These are phyloP conservation scores for Dendronephthya gigantea DNA, from an alignment of 64 coral and sea anemone species.

Conservation along the genomic window DNA sequence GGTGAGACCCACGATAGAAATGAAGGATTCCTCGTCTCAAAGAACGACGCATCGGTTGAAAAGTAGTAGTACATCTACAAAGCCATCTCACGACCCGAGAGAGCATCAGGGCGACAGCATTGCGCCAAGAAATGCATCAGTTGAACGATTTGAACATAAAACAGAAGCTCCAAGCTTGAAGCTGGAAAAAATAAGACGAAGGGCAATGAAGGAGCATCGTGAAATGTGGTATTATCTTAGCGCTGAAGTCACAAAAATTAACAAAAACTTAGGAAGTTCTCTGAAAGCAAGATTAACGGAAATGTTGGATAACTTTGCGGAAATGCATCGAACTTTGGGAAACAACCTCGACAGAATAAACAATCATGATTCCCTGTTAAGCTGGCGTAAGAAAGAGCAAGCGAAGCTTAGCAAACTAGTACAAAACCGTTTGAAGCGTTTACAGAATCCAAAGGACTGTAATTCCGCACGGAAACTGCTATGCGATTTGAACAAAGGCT, in stretches of 20 bases:
- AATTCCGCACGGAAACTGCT: constrained; percentile 62
- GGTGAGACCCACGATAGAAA: neutral
- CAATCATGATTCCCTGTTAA: constrained; percentile 32
- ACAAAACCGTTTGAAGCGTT: constrained; percentile 52
- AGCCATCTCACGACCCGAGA: neutral
- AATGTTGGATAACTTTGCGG: constrained; percentile 49
- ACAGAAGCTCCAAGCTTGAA: neutral
- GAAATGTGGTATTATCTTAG: constrained; percentile 96
- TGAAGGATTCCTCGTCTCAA: neutral
- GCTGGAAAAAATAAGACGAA: constrained; percentile 46
- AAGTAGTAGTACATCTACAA: neutral
- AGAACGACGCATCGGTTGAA: neutral
- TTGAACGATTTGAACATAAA: neutral
- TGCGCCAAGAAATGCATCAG: neutral
- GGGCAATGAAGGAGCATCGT: constrained; percentile 58
- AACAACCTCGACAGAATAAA: constrained; percentile 68
- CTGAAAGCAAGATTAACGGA: constrained; percentile 27
- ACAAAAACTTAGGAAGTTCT: constrained; percentile 1
- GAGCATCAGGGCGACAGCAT: neutral
- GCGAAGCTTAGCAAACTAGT: constrained; percentile 58
- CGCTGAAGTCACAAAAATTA: constrained; percentile 70
- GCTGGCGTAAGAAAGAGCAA: constrained; percentile 62
- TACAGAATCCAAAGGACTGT: constrained; percentile 93
- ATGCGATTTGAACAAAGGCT: constrained; percentile 84
- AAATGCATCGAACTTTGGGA: constrained; percentile 59